phyloP scores from a whole-genome alignment of 2,888 invertebrate species.

The Meliscaeva auricollis region DNA sequence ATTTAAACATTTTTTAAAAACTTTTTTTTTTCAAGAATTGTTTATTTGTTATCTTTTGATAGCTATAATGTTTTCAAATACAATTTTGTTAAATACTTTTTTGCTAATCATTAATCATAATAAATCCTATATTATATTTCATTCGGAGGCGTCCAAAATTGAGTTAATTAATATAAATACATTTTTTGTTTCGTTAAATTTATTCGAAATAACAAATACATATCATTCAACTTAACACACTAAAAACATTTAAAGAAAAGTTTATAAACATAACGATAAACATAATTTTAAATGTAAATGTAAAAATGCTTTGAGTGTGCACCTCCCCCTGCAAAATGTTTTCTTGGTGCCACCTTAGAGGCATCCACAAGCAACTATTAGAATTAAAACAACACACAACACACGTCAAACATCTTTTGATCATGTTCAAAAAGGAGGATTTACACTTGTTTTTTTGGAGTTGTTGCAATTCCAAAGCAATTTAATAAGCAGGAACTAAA shows the following conservation, averaged over 20 bases:
- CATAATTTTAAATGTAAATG: conserved; percentile 9
- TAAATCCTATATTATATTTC: conserved; percentile 42
- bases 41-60: conserved; percentile 58
- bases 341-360: conserved; percentile 12
- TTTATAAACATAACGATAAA: conserved; percentile 59
- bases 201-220: conserved; percentile 53
- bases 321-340: conserved; percentile 37
- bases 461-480: conserved; percentile 16
- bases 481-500: conserved; percentile 63
- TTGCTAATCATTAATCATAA: conserved; percentile 50
- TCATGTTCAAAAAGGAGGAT: conserved; percentile 9
- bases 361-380: conserved; percentile 12
- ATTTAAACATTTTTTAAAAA: background rate
- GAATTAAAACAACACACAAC: background rate
- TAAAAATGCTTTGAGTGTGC: conserved; percentile 40
- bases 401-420: conserved; percentile 38
- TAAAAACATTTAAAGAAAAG: conserved; percentile 30
- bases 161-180: conserved; percentile 54
- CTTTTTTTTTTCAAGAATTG: conserved; percentile 59
- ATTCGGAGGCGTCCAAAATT: conserved; percentile 53
- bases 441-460: conserved; percentile 2
- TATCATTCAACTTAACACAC: conserved; percentile 38
- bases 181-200: conserved; percentile 31
- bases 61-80: conserved; percentile 63
- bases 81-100: conserved; percentile 63